Base-by-base conservation (phyloP, 2,113 vertebrate species). In the Hipposideros armiger region DNA sequence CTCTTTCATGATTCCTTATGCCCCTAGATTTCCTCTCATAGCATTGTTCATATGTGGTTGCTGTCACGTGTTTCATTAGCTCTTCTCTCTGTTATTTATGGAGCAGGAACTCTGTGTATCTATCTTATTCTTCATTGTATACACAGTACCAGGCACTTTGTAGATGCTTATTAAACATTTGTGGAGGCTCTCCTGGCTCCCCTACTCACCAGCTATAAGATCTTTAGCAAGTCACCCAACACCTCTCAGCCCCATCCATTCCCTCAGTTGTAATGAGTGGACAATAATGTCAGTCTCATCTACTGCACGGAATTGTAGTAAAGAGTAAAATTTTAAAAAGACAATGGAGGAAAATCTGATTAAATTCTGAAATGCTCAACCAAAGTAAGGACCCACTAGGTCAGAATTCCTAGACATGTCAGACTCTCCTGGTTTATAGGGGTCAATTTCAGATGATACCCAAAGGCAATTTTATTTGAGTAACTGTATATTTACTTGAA, bases 401-500 rank as follows among this genome's bases (percentile, higher is more conserved):
- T 87, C 70, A 87, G 62, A 77, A 36, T 78, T 87, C 83, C 80
- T 70, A 40, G 30, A 89, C 92, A 40, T 62, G 50, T 85, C 20
- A 54, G 45, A 42, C 20, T 52, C 11, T n/a, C 47, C 16, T 45
- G 58, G 40, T 67, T 92, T 88, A 50, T 56, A 22, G 17, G n/a
- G 50, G 28, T 80, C 54, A 47, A 62, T 87, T 81, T 87, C 30
- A 62, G 52, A 22, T 69, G 17, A 14, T 30, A 47, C 24, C 45
- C 52, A 45, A 62, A 69, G 86, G 32, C 58, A 90, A 45, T 81
- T 90, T 81, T 67, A 86, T 66, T 50, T 80, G 58, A 74, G 45
- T 73, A 81, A 73, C 24, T 90, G 3, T 30, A 81, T 50, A 47
- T 80, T 86, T 52, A 81, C 30, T 90, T 81, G 45, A 90, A 40